phyloP scores from a whole-genome alignment of 2,113 vertebrate species.

The Megalops atlanticus region DNA sequence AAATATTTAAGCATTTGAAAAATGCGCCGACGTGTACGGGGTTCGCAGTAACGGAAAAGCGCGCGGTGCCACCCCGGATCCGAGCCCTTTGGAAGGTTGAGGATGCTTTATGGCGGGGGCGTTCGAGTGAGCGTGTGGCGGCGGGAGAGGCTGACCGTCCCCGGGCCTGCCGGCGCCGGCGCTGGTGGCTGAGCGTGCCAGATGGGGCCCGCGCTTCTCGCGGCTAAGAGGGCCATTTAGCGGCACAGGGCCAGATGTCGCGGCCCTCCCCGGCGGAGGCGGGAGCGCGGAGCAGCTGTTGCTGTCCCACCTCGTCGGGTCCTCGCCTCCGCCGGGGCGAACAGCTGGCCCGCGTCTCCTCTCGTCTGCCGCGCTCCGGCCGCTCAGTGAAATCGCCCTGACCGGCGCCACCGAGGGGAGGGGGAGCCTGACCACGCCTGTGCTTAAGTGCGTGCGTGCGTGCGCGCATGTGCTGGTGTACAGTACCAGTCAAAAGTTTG shows the following conservation, averaged over 20 bases:
- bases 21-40: neutral
- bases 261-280: conserved; percentile 84
- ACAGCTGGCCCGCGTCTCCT: conserved; percentile 79
- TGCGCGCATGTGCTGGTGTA: neutral
- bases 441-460: neutral
- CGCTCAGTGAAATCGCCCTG: neutral
- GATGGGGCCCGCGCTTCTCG: conserved; percentile 84
- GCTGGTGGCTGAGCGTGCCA: conserved; percentile 78
- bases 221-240: conserved; percentile 77
- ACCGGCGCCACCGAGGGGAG: neutral
- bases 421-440: neutral
- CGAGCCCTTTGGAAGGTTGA: neutral
- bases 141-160: conserved; percentile 1
- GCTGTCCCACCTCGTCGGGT: conserved; percentile 79
- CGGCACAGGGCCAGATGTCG: conserved; percentile 82
- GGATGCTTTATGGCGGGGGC: neutral
- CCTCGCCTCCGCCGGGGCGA: conserved; percentile 76
- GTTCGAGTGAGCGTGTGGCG: neutral
- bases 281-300: conserved; percentile 92
- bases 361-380: conserved; percentile 28
- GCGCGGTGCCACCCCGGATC: neutral
- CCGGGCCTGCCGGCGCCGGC: neutral
- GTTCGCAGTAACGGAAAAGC: neutral
- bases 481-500: too few relatives aligned
- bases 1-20: neutral